phyloP scores from a whole-genome alignment of 2,797 vertebrate genomes.

The Halcyon badia region DNA sequence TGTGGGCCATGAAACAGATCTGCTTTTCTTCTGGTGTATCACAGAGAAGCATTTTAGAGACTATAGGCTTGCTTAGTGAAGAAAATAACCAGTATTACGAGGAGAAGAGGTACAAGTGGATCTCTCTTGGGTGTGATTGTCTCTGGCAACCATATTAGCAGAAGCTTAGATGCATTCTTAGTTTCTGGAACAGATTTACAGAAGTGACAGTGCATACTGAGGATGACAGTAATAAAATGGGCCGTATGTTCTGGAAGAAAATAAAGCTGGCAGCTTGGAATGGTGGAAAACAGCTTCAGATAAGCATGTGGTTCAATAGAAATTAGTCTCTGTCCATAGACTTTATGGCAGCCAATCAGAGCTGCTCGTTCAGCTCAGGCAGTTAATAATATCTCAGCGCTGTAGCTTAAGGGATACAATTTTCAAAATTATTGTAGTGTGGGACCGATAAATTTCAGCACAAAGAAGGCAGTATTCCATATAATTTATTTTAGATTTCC shows the following conservation, averaged over 20 bases:
- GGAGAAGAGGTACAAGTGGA: neutral
- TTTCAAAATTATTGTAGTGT: constrained; percentile 85
- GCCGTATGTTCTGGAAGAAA: constrained; percentile 50
- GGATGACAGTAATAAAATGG: constrained; percentile 40
- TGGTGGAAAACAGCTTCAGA: constrained; percentile 64
- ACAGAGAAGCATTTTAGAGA: neutral
- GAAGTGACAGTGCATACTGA: constrained; percentile 26
- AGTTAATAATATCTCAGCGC: constrained; percentile 80
- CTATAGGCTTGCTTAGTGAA: neutral
- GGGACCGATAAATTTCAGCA: constrained; percentile 83
- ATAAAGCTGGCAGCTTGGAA: constrained; percentile 76
- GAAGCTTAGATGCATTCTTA: neutral
- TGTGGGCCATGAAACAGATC: neutral
- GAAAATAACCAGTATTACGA: constrained; percentile 32
- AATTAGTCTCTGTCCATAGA: constrained; percentile 77
- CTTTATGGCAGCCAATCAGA: constrained; percentile 71
- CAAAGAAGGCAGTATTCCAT: constrained; percentile 77
- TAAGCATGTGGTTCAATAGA: constrained; percentile 75
- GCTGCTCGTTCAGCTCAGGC: constrained; percentile 75
- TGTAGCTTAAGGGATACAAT: constrained; percentile 81
- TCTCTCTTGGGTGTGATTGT: constrained; percentile 25
- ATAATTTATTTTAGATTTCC: constrained; percentile 86
- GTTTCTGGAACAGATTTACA: constrained; percentile 54
- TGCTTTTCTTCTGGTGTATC: neutral
- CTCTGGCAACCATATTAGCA: constrained; percentile 38